Conservation (phyloP, 2,797 vertebrate species). For the Pogonophryne albipinna region DNA sequence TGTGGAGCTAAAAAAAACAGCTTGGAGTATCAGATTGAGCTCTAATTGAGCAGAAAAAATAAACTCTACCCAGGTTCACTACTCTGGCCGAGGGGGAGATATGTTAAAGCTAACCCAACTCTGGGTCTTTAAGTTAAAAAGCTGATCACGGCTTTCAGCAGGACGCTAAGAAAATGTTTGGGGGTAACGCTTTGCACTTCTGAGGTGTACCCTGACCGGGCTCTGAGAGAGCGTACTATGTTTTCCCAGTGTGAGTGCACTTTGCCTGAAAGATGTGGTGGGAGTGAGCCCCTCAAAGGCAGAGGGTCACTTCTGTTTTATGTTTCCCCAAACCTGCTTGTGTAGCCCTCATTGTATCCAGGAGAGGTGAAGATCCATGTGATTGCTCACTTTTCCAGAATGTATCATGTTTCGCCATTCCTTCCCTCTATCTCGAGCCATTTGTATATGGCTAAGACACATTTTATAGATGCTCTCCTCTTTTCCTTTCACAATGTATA, state of each 20-base stretch:
- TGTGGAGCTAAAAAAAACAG: slow-evolving; percentile 26
- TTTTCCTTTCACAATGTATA: slow-evolving; percentile 25
- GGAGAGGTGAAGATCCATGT: slow-evolving; percentile 48
- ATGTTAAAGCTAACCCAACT: slow-evolving; percentile 46
- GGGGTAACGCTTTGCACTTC: slow-evolving; percentile 48
- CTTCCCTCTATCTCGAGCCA: not conserved
- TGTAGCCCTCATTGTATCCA: slow-evolving; percentile 51
- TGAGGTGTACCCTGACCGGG: slow-evolving; percentile 46
- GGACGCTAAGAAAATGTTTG: slow-evolving; percentile 58
- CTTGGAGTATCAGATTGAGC: slow-evolving; percentile 56
- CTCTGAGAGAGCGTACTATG: slow-evolving; percentile 34
- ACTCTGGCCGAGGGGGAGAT: slow-evolving; percentile 13
- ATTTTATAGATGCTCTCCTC: slow-evolving; percentile 31
- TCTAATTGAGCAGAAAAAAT: slow-evolving; percentile 71
- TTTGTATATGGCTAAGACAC: slow-evolving; percentile 35
- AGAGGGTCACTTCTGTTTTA: slow-evolving; percentile 76
- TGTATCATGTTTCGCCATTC: slow-evolving; percentile 50
- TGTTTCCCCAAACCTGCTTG: slow-evolving; percentile 61
- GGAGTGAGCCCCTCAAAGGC: slow-evolving; percentile 64
- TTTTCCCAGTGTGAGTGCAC: slow-evolving; percentile 55
- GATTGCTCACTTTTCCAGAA: slow-evolving; percentile 48
- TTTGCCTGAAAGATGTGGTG: slow-evolving; percentile 65
- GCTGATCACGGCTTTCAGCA: slow-evolving; percentile 39
- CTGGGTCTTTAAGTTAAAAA: slow-evolving; percentile 39
- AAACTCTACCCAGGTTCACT: slow-evolving; percentile 56